phyloP scores from a whole-genome alignment of 2,797 vertebrate genomes.

The Perodicticus potto region DNA sequence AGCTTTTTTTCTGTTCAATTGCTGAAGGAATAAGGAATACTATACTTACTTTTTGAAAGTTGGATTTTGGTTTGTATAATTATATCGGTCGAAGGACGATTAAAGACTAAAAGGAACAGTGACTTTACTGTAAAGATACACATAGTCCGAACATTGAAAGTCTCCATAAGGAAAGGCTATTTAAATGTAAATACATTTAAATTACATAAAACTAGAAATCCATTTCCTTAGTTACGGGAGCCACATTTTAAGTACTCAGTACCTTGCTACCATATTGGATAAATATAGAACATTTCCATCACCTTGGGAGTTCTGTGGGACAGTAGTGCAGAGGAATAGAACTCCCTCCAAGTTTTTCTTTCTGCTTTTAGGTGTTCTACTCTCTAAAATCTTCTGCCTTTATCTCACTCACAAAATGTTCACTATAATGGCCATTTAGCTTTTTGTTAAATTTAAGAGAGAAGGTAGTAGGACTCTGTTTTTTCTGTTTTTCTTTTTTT shows the following conservation, averaged over 20 bases:
- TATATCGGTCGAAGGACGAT: background rate
- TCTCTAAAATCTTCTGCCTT: background rate
- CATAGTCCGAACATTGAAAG: background rate
- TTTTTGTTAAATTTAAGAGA: background rate
- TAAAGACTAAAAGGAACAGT: background rate
- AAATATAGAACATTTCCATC: background rate
- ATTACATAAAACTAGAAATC: background rate
- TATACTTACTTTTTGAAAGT: background rate
- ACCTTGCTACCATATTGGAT: background rate
- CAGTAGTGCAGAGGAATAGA: background rate
- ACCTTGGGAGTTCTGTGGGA: background rate
- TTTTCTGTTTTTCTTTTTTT: background rate
- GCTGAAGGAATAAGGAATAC: background rate
- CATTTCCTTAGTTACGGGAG: background rate
- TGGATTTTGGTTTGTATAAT: background rate
- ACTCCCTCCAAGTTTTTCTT: background rate
- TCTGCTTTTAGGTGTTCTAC: background rate
- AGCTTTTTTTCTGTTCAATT: background rate
- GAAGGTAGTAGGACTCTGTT: background rate
- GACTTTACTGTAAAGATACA: background rate
- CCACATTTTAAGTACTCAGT: background rate
- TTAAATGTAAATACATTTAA: background rate
- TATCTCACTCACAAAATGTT: background rate
- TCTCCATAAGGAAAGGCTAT: background rate
- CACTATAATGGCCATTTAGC: too few species aligned